Evolutionary conservation across 2,888 invertebrate genomes (phyloP), one percentile per base, ranked within the genome.

Genomic region (Crossocerus cetratus): DNA sequence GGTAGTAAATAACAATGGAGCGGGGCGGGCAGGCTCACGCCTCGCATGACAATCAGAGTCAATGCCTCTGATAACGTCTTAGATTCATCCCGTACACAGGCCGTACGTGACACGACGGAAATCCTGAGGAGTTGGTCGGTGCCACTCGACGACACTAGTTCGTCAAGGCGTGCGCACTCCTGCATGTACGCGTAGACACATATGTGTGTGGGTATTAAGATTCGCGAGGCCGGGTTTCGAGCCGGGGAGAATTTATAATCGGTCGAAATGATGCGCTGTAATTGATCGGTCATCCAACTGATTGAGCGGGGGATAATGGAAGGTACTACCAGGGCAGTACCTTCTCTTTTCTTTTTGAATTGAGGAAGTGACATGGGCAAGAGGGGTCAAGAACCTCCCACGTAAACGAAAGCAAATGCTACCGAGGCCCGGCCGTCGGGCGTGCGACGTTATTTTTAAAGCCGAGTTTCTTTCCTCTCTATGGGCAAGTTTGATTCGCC

Each of bases 11-110:
- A 21, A 21, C 55, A 55, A 21, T 14, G 55, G 21, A 55, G 8
- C 8, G 4, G 42, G 62, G 53, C 16, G n/a, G 23, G 49, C 20
- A 43, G 11, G 11, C 18, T 54, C 44, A 53, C 62, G 56, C 56
- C 20, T 59, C 61, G 69, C 23, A 59, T 43, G 16, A 62, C 18
- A 65, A 69, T 57, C 61, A 16, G 42, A 73, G 69, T 65, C 65
- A 69, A 69, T 43, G 73, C 8, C 62, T 65, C 20, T 43, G 65
- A 73, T 73, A 63, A 55, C 20, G 65, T 54, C 49, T 72, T 60
- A 20, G 18, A 65, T 62, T 63, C 18, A 53, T 58, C 57, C 53
- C 61, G 61, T 62, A 63, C 58, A 67, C 55, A 32, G 32, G 32
- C 8, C 5, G 32, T 32, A 32, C 32, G 32, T 32, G 66, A 71